Base-by-base conservation (phyloP, 2,113 vertebrate genomes). In the Cinclus mexicanus region DNA sequence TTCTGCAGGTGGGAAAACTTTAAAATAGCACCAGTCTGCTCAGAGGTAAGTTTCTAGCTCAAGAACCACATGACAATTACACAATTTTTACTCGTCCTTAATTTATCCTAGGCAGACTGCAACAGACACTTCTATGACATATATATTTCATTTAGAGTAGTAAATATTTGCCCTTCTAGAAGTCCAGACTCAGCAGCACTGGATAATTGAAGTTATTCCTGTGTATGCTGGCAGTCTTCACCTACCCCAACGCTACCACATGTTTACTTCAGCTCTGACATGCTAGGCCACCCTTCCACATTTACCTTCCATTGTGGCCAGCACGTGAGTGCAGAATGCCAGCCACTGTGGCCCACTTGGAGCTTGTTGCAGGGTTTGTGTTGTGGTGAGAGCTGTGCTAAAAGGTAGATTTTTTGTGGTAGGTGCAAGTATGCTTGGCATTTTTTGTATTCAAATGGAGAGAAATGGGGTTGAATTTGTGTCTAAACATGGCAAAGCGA, bases 151-250 rank as follows among this genome's bases (percentile, higher is more conserved):
- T 65, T 82, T 76, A 21, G 39, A 50, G 4, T 37, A 53, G 42
- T 39, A 94, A 94, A 91, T 91, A 94, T 93, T 94, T 95, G 63
- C 81, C n/a, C 39, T 88, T 67, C 29, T n/a, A 63, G 59, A 71
- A 42, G 29, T 41, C 49, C 67, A 64, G 68, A 84, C 68, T 75
- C 42, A 83, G 67, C 46, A 89, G n/a, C 28, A 41, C 44, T 35
- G 33, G 33, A 85, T 81, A 83, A 87, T 44, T 64, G 17, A 89
- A 89, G 42, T 65, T 92, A 71, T 78, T 95, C 23, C 53, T 89
- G 74, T 67, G 39, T 3, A 3, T 18, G 53, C 55, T 44, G 35
- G 41, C 35, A 67, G 55, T 42, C 29, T 63, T 65, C 0, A 2
- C 33, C 67, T 59, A 63, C 22, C 47, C 24, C 41, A 83, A 6